Conservation (phyloP, 2,888 invertebrate genomes). For the Eupithecia abbreviata region DNA sequence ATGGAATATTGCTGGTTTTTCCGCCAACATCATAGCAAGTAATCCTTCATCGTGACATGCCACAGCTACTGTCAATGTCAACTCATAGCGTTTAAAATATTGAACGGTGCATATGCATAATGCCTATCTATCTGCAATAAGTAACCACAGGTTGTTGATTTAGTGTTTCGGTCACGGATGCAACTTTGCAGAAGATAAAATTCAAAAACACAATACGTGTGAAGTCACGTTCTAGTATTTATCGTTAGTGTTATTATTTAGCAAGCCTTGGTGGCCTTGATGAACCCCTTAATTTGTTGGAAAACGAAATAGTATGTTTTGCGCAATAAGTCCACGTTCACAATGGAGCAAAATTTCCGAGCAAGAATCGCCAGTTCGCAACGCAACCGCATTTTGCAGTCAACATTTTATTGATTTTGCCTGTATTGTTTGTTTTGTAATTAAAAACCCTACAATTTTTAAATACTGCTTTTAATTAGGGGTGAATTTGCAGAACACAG, state of each 20-base stretch:
- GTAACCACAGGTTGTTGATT: slow-evolving; percentile 49
- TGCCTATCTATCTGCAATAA: slow-evolving; percentile 39
- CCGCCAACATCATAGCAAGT: no score
- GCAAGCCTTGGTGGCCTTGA: slow-evolving; percentile 41
- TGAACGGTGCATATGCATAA: no score
- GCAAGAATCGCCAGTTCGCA: slow-evolving; percentile 1
- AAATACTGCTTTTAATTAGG: background rate
- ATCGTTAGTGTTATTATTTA: slow-evolving; percentile 39
- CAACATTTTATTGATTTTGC: background rate
- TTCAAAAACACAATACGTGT: slow-evolving; percentile 38
- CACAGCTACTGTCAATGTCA: no score
- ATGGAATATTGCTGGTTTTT: no score
- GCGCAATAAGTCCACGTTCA: slow-evolving; percentile 17
- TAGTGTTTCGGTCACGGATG: slow-evolving; percentile 43
- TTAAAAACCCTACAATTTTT: background rate
- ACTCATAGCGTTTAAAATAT: no score
- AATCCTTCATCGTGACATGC: no score
- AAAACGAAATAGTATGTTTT: slow-evolving; percentile 48
- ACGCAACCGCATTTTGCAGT: background rate
- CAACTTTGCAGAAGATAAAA: slow-evolving; percentile 44
- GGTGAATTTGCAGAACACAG: background rate
- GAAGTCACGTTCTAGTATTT: slow-evolving; percentile 44
- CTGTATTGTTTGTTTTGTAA: background rate
- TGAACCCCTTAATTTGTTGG: slow-evolving; percentile 41
- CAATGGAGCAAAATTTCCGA: slow-evolving; percentile 6